A percentile compares a stretch with the other conserved stretches of the same genome.
These are phyloP conservation scores for Colinus virginianus DNA, from an alignment of 2,113 vertebrate species.

Conservation along the genomic window DNA sequence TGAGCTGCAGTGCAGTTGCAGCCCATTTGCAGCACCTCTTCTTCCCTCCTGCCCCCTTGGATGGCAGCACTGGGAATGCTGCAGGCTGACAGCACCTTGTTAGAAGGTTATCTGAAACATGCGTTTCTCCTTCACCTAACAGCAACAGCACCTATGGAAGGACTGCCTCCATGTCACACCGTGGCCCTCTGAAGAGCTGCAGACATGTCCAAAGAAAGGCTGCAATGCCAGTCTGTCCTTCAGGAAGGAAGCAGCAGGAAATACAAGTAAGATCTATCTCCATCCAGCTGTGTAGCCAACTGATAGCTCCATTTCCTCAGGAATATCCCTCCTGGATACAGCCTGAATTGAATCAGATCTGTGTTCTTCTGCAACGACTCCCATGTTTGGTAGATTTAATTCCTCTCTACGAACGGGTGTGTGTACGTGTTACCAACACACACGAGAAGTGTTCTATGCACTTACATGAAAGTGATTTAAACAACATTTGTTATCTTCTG, in stretches of 20 bases:
- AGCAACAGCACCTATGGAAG: not conserved
- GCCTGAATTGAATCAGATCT: not conserved
- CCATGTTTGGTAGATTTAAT: not conserved
- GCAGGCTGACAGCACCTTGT: not conserved
- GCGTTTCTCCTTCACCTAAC: not conserved
- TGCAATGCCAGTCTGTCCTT: not conserved
- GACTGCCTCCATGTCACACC: not conserved
- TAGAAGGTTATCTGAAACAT: not conserved
- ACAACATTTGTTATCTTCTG: not conserved
- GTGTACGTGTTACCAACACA: not conserved
- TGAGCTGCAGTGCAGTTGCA: not conserved
- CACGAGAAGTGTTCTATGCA: not conserved
- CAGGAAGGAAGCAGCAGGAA: not conserved
- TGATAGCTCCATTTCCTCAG: not conserved
- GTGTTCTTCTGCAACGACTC: not conserved
- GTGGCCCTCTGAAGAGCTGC: not conserved
- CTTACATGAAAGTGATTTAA: not conserved
- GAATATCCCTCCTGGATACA: not conserved
- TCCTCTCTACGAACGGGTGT: not conserved
- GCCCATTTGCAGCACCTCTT: not conserved
- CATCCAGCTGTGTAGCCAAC: not conserved
- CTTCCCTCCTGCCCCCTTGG: not conserved
- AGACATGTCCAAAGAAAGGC: not conserved
- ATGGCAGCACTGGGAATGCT: not conserved
- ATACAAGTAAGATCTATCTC: not conserved